Percentiles rank a stretch among this genome's conserved stretches.
Conservation (phyloP, 1,140 invertebrate species). For the Brachionus calyciflorus region DNA sequence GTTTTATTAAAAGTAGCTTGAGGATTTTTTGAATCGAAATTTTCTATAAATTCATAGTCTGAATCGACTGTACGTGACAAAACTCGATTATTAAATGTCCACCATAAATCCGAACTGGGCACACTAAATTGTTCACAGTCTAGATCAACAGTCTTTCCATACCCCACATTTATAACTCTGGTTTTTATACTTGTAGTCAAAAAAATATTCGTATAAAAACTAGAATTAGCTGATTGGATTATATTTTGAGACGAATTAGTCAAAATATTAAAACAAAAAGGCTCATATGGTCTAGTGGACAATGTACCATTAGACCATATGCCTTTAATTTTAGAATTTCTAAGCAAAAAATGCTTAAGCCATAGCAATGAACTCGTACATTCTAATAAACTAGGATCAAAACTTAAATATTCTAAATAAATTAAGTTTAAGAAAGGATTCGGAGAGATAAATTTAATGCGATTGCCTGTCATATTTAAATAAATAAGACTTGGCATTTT, state of each 20-base stretch:
- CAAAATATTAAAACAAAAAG: constrained; percentile 23
- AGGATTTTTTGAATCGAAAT: neutral
- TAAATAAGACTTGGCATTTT: constrained; percentile 19
- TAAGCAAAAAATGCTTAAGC: constrained; percentile 14
- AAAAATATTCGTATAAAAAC: constrained; percentile 28
- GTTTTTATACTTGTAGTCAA: neutral
- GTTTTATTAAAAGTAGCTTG: constrained; percentile 28
- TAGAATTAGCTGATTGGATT: neutral
- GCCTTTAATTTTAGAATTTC: neutral
- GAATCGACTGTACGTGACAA: neutral
- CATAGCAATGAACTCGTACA: constrained; percentile 11
- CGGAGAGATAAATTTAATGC: neutral
- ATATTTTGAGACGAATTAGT: constrained; percentile 7
- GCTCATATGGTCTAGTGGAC: neutral
- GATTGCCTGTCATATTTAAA: constrained; percentile 28
- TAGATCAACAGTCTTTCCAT: constrained; percentile 18
- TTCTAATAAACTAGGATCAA: constrained; percentile 6
- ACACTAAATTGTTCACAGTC: constrained; percentile 32
- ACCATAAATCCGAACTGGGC: constrained; percentile 40
- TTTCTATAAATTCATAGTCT: constrained; percentile 35
- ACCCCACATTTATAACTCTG: neutral
- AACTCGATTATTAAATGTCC: constrained; percentile 22
- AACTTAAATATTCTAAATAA: neutral
- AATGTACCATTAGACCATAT: constrained; percentile 9
- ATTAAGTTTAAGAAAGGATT: constrained; percentile 20